Base-by-base conservation (phyloP, 92 coral and sea anemone species). In the Actinostola sp. region DNA sequence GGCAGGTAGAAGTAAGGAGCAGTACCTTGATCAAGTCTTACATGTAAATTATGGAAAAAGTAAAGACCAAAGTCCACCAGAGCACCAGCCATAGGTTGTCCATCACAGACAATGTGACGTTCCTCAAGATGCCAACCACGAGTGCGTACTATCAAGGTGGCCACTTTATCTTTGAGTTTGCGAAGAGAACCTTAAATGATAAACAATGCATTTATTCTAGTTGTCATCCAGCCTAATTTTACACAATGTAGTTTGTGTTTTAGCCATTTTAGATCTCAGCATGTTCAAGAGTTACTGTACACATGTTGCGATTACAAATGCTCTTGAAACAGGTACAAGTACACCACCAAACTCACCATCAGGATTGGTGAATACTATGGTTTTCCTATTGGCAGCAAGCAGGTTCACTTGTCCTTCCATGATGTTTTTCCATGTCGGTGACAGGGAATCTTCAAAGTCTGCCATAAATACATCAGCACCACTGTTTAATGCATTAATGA, bases 81-180 rank as follows among this genome's bases (percentile, higher is more conserved):
- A 10, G 90, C 95, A 31, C 98, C 98, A 28, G 94, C 81, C 72
- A 94, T 88, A 12, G 98, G 92, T 43, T 88, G 85, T 2, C 92
- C 92, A 72, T 94, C 98, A 67, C 98, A 94, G 16, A 88, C 70
- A 70, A 94, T 94, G 59, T 94, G 98, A 20, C 86, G 89, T 77
- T 94, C 98, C 28, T 94, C 97, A 41, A 94, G 76, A 77, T 94
- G 98, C 98, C 88, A 91, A 39, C 98, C 98, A 16, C 98, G 92
- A 15, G 89, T 82, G 26, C 98, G 84, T 29, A 94, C 97, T 33
- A 94, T 72, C 66, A 94, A 77, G 29, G 88, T 76, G 20, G 98
- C 97, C 49, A 86, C 77, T 67, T 94, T 91, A 48, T 94, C 98
- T 52, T 94, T 94, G 28, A 94, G 83, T 42, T 84, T 84, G 48